Evolutionary conservation across 2,888 invertebrate genomes (phyloP).

Genomic region (Bedellia somnulentella): DNA sequence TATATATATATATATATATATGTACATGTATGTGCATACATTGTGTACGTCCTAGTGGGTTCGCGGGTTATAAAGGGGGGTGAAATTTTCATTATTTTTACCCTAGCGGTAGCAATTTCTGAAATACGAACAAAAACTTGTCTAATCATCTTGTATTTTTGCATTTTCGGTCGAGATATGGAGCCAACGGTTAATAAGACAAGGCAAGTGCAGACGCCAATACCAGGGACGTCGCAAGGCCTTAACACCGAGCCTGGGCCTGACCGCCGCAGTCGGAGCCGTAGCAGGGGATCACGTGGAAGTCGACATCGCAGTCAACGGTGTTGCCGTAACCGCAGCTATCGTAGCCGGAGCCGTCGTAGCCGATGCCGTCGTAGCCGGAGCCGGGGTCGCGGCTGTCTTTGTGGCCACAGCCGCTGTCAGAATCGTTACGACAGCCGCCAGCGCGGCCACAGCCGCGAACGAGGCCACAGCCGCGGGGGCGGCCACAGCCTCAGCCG

Average conservation of each 20-base stretch:
- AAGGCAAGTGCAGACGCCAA: background rate
- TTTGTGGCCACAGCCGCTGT: background rate
- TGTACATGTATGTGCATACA: too few species aligned
- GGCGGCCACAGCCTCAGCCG: background rate
- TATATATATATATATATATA: too few species aligned
- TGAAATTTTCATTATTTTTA: too few species aligned
- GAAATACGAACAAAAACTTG: too few species aligned
- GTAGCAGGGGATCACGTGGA: background rate
- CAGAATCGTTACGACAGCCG: background rate
- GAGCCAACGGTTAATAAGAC: background rate
- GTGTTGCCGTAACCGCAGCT: background rate
- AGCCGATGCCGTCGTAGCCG: background rate
- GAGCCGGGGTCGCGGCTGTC: slow-evolving; percentile 1
- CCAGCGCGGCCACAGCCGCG: background rate
- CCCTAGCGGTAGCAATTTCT: too few species aligned
- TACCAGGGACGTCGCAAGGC: background rate
- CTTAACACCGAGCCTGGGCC: background rate
- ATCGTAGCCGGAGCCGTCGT: background rate
- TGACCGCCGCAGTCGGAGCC: slow-evolving; percentile 3
- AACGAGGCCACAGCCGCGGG: background rate
- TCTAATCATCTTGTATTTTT: too few species aligned
- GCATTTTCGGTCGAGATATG: too few species aligned
- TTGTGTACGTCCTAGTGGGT: too few species aligned
- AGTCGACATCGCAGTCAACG: background rate
- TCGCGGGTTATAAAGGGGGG: too few species aligned